phyloP scores from a whole-genome alignment of 2,888 invertebrate species.

The Sipha maydis region DNA sequence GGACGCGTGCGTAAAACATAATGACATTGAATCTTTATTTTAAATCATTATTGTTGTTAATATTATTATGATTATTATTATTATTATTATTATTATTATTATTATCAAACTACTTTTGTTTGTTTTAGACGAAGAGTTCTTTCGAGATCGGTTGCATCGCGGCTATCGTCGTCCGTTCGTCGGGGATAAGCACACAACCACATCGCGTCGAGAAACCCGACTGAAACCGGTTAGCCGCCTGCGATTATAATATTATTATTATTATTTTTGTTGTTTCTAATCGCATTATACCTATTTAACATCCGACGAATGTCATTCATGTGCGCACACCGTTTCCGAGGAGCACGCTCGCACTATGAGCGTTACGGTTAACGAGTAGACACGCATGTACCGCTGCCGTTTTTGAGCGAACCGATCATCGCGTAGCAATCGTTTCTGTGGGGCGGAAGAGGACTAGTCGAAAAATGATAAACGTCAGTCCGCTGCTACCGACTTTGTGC shows the following conservation, averaged over 20 bases:
- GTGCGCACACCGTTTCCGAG: background rate
- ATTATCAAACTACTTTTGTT: background rate
- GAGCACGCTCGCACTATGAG: background rate
- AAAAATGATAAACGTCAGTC: background rate
- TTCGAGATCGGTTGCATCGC: background rate
- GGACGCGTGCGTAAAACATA: no score
- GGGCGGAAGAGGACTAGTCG: background rate
- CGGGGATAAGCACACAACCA: no score
- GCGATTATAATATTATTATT: background rate
- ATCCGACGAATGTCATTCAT: background rate
- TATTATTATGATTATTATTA: no score
- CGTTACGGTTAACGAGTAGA: background rate
- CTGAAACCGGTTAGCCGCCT: background rate
- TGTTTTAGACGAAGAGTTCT: background rate
- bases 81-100: no score
- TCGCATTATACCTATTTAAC: background rate
- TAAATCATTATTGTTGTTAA: no score
- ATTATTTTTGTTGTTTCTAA: background rate
- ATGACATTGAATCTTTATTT: no score
- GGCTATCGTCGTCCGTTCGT: background rate
- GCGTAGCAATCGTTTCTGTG: background rate
- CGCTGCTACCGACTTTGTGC: background rate
- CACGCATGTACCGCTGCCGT: background rate
- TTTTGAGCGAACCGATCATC: background rate
- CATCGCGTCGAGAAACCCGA: background rate